Evolutionary conservation across 2,888 invertebrate species (phyloP), one percentile per base, ranked within the genome.

Genomic region (Nomada fabriciana): DNA sequence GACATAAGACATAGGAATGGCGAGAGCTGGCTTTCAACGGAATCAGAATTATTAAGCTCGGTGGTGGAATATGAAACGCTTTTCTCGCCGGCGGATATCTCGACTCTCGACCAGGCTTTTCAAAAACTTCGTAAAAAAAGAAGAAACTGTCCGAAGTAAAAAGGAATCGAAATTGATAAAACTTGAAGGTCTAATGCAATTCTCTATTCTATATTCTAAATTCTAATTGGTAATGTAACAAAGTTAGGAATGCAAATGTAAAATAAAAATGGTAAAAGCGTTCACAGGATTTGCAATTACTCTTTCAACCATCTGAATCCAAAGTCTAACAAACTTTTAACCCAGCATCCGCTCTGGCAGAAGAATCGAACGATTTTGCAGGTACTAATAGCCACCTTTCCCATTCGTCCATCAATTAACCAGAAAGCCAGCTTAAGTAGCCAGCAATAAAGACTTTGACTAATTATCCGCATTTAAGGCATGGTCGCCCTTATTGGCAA

Each of bases 381-480:
- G 1, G 13, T 47, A 15, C 2, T 13, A 47, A 47, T 3, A 47
- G 11, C 13, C 11, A 47, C 13, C 13, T 13, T 47, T 15, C 13
- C 15, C 15, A 47, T 47, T 47, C 47, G 47, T 15, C 47, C 47
- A 53, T 53, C 53, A 53, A 53, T 60, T 36, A 36, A 60, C 65
- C 55, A 69, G 83, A 85, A 83, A 85, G 86, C 88, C 84, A 88
- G 82, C 82, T 84, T 85, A 87, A 89, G 85, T 87, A 10, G 57
- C 20, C 13, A 57, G 23, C 25, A 57, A 57, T 57, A 57, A 29
- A 89, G 88, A 90, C 90, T 90, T 90, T 90, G 88, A 90, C 88
- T 89, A 91, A 91, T 91, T 90, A 89, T 88, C 84, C 89, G 78
- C 83, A 84, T 84, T 85, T 82, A 76, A 84, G 80, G 84, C 61